phyloP scores from a whole-genome alignment of 2,888 invertebrate species.

The Apotomis betuletana region DNA sequence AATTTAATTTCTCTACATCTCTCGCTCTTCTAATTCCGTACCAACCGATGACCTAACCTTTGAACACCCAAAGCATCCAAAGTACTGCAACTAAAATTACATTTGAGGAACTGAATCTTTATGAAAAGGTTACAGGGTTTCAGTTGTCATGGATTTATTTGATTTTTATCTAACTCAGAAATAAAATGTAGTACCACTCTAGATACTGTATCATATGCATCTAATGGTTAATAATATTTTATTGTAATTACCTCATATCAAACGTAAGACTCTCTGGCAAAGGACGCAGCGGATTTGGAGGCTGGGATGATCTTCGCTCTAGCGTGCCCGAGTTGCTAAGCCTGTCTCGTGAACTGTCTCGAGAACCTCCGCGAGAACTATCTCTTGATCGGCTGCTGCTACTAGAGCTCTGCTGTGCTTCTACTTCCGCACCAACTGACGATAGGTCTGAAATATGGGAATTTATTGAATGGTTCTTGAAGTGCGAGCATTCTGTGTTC shows the following conservation, averaged over 20 bases:
- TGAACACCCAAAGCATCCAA: too few species aligned
- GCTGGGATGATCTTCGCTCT: conserved; percentile 70
- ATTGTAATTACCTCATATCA: conserved; percentile 89
- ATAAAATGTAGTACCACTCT: too few species aligned
- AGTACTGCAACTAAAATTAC: too few species aligned
- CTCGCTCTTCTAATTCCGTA: too few species aligned
- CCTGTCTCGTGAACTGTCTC: conserved; percentile 78
- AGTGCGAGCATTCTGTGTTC: background rate
- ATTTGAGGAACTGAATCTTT: too few species aligned
- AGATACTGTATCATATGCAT: too few species aligned
- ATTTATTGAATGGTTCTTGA: background rate
- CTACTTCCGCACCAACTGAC: conserved; percentile 88
- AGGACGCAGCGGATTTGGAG: conserved; percentile 84
- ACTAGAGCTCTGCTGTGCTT: conserved; percentile 69
- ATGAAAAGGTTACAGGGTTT: too few species aligned
- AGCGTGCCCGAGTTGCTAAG: conserved; percentile 77
- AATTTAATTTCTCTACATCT: too few species aligned
- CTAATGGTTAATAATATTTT: too few species aligned
- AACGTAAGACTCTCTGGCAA: conserved; percentile 93
- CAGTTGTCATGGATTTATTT: too few species aligned
- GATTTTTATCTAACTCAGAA: too few species aligned
- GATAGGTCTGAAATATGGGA: conserved; percentile 85
- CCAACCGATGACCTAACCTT: too few species aligned
- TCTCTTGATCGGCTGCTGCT: conserved; percentile 70
- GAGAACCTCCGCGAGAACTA: conserved; percentile 76